Base-by-base conservation (phyloP, 2,888 invertebrate species). In the Chloromyia formosa region DNA sequence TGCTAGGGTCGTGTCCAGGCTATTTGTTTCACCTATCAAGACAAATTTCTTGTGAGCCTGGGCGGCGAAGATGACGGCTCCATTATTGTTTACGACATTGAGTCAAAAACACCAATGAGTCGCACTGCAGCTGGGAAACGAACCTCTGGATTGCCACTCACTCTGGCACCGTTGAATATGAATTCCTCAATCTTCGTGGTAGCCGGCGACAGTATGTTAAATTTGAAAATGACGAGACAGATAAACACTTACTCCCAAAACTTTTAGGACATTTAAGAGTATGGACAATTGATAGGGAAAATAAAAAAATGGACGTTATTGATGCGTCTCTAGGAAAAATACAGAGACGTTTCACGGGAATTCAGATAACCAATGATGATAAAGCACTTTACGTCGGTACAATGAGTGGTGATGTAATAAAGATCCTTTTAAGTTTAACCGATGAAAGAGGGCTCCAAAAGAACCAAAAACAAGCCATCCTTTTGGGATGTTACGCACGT, bases 11-110 rank as follows among this genome's bases (percentile, higher is more conserved):
- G 94, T 45, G 93, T 97, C 0, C 93, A 96, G 86, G 90, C 93
- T 0, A 86, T 97, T n/a, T 88, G 90, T 7, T 96, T 97, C 83
- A 92, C 95, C 0, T 88, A 90, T 2, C 91, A 93, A 83, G 94
- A 94, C 80, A 89, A 90, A 71, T 96, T 92, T 84, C 87, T 97
- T 79, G 89, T 95, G 45, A 94, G 95, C 0, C 87, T 96, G 53
- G 97, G 97, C 0, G 97, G 97, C 0, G 89, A 93, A 75, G 97
- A 97, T 84, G 96, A 96, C 84, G 94, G 95, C 45, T 92, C 92
- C 78, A 89, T 96, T 49, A 92, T 96, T 58, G 90, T 97, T 1
- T 97, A 94, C 91, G 92, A 96, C 82, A 88, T 95, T 77, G 85
- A 86, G 49, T 88, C 1, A 45, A 88, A 86, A 22, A 83, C 87